These are phyloP conservation scores for Naja naja DNA, from an alignment of 2,113 vertebrate genomes.

Conservation along the genomic window DNA sequence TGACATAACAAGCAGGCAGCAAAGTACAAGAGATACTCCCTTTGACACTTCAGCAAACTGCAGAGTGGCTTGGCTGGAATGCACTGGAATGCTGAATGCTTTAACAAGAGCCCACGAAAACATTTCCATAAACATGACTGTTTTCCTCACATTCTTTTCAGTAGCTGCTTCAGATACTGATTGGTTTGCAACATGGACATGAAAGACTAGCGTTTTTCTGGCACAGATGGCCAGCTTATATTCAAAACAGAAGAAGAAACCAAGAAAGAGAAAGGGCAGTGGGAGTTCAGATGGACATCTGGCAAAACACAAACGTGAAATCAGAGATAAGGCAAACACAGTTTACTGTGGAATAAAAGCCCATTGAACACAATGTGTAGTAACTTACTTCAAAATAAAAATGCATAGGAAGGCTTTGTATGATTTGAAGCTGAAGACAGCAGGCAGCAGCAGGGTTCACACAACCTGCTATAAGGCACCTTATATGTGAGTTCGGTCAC, in stretches of 20 bases:
- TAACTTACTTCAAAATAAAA: neutral
- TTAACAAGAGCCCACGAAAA: neutral
- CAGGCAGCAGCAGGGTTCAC: neutral
- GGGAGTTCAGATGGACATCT: neutral
- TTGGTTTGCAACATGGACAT: neutral
- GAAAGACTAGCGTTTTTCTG: neutral
- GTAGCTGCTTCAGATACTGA: neutral
- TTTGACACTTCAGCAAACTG: neutral
- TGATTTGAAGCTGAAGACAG: neutral
- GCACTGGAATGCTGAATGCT: neutral
- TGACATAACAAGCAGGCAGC: neutral
- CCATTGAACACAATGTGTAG: neutral
- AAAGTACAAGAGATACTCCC: neutral
- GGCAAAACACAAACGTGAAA: neutral
- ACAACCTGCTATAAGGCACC: neutral
- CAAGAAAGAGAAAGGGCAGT: neutral
- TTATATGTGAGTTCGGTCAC: neutral
- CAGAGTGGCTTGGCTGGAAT: neutral
- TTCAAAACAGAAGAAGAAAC: neutral
- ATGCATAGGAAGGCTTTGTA: neutral
- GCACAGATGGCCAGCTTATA: too few species aligned
- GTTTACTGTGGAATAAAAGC: neutral
- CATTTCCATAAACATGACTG: neutral
- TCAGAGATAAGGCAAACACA: neutral
- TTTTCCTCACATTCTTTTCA: neutral